Percentiles rank a stretch among this genome's conserved stretches.
phyloP scores from a whole-genome alignment of 1,140 invertebrate species.

The Lycorma delicatula region DNA sequence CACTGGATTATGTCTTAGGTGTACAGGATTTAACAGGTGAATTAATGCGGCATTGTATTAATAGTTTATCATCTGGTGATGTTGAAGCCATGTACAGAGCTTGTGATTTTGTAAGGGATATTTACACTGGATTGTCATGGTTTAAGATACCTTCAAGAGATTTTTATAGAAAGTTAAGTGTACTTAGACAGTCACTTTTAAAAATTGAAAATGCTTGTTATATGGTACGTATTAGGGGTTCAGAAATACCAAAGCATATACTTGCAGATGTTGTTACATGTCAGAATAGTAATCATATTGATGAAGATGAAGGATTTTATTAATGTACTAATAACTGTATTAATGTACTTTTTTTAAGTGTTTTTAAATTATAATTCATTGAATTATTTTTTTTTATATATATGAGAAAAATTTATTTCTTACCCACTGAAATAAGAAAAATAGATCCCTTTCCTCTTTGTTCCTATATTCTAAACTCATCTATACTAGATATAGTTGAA shows the following conservation, averaged over 20 bases:
- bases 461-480: too few relatives aligned
- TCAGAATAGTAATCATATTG: too few relatives aligned
- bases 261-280: too few relatives aligned
- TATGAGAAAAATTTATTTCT: too few relatives aligned
- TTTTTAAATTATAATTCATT: too few relatives aligned
- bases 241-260: slow-evolving; percentile 62
- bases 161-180: slow-evolving; percentile 58
- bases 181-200: slow-evolving; percentile 58
- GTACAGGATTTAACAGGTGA: slow-evolving; percentile 83
- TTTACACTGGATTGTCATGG: slow-evolving; percentile 61
- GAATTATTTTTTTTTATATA: too few relatives aligned
- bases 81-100: slow-evolving; percentile 63
- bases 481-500: too few relatives aligned
- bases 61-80: slow-evolving; percentile 67
- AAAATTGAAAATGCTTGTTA: slow-evolving; percentile 85
- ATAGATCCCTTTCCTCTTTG: too few relatives aligned
- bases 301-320: too few relatives aligned
- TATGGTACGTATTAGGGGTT: slow-evolving; percentile 67
- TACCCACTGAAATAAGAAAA: too few relatives aligned
- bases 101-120: slow-evolving; percentile 58
- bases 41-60: slow-evolving; percentile 81
- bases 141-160: slow-evolving; percentile 50
- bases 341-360: too few relatives aligned
- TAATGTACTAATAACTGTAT: too few relatives aligned
- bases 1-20: slow-evolving; percentile 68